Percentiles rank a stretch among this genome's conserved stretches.
Evolutionary conservation across 2,113 vertebrate genomes (phyloP).

Genomic region (Pseudorasbora parva): DNA sequence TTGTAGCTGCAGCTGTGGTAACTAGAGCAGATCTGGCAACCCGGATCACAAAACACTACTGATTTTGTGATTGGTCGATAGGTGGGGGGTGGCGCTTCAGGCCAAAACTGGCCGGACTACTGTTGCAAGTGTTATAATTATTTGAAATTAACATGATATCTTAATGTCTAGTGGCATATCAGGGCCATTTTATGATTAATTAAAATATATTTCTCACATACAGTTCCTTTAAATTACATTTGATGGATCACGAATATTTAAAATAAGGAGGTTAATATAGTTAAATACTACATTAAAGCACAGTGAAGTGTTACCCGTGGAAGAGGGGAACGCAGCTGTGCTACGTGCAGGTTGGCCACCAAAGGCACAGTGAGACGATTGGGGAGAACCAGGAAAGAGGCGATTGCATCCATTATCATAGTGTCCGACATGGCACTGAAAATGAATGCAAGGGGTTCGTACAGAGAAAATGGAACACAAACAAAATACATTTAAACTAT

Average conservation of each 20-base stretch:
- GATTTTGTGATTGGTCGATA: too few species aligned
- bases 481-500: slow-evolving; percentile 44
- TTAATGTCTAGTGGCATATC: too few species aligned
- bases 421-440: slow-evolving; percentile 89
- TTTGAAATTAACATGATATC: too few species aligned
- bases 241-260: neutral
- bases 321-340: slow-evolving; percentile 89
- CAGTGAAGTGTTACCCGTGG: slow-evolving; percentile 82
- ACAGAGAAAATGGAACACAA: slow-evolving; percentile 56
- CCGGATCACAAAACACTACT: too few species aligned
- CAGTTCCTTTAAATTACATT: too few species aligned
- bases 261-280: neutral
- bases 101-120: too few species aligned
- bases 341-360: slow-evolving; percentile 85
- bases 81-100: too few species aligned
- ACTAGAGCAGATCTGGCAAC: too few species aligned
- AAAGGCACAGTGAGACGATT: slow-evolving; percentile 90
- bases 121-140: too few species aligned
- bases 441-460: slow-evolving; percentile 64
- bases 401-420: slow-evolving; percentile 94
- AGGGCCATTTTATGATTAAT: too few species aligned
- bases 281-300: slow-evolving; percentile 36
- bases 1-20: too few species aligned
- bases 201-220: too few species aligned
- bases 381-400: slow-evolving; percentile 90